phyloP scores from a whole-genome alignment of 2,888 invertebrate species.

The Callinectes sapidus region DNA sequence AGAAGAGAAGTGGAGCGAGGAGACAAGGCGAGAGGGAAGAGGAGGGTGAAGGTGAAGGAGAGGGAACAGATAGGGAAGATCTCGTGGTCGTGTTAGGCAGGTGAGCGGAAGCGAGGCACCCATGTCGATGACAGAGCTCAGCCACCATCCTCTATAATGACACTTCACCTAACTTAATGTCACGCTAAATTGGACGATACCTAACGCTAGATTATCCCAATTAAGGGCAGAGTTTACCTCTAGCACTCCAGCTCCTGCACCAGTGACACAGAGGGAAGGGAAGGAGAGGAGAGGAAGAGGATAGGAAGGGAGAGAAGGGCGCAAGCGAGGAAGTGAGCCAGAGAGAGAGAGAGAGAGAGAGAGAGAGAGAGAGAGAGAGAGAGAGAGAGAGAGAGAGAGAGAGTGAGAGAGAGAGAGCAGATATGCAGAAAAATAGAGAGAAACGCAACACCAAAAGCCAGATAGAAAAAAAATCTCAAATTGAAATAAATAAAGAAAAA shows the following conservation, averaged over 20 bases:
- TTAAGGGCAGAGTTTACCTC: not conserved
- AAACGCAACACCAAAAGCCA: not conserved
- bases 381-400: not conserved
- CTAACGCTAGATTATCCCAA: conserved; percentile 36
- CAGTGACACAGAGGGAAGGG: not conserved
- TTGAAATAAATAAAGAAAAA: not conserved
- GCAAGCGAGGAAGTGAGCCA: too few species aligned
- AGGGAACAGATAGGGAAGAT: not conserved
- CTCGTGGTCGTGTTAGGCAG: not conserved
- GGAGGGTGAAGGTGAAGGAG: not conserved
- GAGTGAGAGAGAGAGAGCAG: not conserved
- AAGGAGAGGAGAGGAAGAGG: not conserved
- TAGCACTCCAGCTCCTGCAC: not conserved
- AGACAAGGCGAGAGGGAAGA: not conserved
- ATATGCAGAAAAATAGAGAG: not conserved
- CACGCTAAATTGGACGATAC: conserved; percentile 53
- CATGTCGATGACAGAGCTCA: not conserved
- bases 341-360: not conserved
- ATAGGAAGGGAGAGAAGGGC: not conserved
- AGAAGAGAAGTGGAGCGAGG: not conserved
- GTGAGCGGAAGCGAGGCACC: not conserved
- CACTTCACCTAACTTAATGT: conserved; percentile 41
- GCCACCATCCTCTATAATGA: conserved; percentile 38
- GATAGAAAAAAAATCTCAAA: not conserved
- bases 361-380: not conserved